Evolutionary conservation across 2,888 invertebrate genomes (phyloP).

Genomic region (Ceramica pisi): DNA sequence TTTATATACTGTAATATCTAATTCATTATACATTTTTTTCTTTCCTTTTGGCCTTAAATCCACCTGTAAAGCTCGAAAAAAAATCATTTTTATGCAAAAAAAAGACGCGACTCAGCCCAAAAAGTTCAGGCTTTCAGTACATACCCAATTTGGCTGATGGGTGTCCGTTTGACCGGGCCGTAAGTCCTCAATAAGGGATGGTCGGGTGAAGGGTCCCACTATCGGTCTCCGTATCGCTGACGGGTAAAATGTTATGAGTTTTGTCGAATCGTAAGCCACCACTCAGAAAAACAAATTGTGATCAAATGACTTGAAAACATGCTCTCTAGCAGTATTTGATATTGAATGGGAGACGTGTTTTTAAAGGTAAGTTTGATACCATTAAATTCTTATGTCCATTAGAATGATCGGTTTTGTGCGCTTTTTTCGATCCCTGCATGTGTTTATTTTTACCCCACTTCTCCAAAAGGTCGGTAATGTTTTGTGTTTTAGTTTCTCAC

Average conservation of each 20-base stretch:
- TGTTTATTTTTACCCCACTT: too few relatives aligned
- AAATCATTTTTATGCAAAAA: constrained; percentile 15
- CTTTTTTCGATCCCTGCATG: background rate
- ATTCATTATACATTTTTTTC: background rate
- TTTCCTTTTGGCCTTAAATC: background rate
- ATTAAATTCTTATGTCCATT: background rate
- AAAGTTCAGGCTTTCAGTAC: constrained; percentile 37
- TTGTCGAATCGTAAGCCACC: constrained; percentile 34
- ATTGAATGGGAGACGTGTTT: constrained; percentile 1
- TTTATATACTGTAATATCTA: background rate
- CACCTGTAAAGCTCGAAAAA: constrained; percentile 40
- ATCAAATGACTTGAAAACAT: constrained; percentile 35
- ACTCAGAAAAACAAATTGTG: constrained; percentile 47
- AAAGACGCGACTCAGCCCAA: constrained; percentile 9
- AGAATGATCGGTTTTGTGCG: background rate
- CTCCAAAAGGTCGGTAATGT: too few relatives aligned
- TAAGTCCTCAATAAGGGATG: constrained; percentile 50
- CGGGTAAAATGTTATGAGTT: constrained; percentile 49
- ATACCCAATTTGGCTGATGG: constrained; percentile 60
- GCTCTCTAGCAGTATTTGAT: constrained; percentile 10
- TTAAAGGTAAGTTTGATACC: background rate
- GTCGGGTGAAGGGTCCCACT: constrained; percentile 45
- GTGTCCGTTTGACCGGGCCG: constrained; percentile 52
- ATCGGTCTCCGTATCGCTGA: constrained; percentile 52
- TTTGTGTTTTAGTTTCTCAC: background rate